These are phyloP conservation scores for Callimorpha dominula DNA, from an alignment of 2,888 invertebrate species.

Conservation along the genomic window DNA sequence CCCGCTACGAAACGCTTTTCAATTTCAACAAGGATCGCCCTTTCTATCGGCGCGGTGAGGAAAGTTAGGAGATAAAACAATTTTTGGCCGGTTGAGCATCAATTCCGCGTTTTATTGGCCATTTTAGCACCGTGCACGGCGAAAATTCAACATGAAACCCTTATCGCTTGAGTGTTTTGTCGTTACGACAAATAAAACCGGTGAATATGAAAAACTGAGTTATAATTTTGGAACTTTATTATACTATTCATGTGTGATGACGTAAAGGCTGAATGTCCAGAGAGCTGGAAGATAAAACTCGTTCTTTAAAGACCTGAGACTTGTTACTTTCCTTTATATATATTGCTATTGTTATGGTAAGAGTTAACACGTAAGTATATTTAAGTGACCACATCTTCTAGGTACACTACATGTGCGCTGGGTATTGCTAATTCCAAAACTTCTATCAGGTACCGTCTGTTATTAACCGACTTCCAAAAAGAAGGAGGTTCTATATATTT, in stretches of 20 bases:
- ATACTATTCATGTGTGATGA: slow-evolving; percentile 40
- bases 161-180: slow-evolving; percentile 53
- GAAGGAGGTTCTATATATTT: too few species aligned
- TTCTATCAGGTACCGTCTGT: too few species aligned
- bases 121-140: slow-evolving; percentile 52
- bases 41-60: slow-evolving; percentile 58
- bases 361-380: too few species aligned
- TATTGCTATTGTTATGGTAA: too few species aligned
- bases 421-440: too few species aligned
- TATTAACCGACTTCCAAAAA: too few species aligned
- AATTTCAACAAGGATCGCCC: slow-evolving; percentile 76
- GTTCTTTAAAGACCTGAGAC: slow-evolving; percentile 11
- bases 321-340: neutral
- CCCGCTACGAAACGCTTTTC: slow-evolving; percentile 66
- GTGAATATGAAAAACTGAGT: slow-evolving; percentile 49
- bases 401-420: too few species aligned
- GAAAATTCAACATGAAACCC: slow-evolving; percentile 53
- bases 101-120: slow-evolving; percentile 61
- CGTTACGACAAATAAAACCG: slow-evolving; percentile 55
- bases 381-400: too few species aligned
- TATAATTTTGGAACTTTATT: slow-evolving; percentile 43
- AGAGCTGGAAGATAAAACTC: slow-evolving; percentile 29
- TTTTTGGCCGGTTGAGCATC: slow-evolving; percentile 66
- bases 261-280: slow-evolving; percentile 24
- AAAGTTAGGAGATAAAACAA: slow-evolving; percentile 74